phyloP scores from a whole-genome alignment of 2,888 invertebrate genomes.

The Napeogenes sylphis region DNA sequence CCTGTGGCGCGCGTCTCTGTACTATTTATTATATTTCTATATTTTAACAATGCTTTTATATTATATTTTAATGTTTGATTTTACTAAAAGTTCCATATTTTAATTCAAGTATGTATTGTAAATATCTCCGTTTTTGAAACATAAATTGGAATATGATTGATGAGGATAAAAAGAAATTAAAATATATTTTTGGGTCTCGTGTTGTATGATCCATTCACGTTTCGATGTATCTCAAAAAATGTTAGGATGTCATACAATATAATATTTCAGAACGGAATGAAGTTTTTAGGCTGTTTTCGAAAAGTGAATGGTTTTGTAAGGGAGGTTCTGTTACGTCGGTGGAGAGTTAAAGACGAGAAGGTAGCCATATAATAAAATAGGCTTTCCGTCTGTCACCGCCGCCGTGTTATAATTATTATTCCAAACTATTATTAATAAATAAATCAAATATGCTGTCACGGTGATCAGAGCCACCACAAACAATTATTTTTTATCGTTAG shows the following conservation, averaged over 20 bases:
- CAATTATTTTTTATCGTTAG: slow-evolving; percentile 56
- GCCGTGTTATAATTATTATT: slow-evolving; percentile 32
- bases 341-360: slow-evolving; percentile 16
- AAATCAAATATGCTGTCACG: slow-evolving; percentile 53
- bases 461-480: slow-evolving; percentile 48
- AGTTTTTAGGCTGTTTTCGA: slow-evolving; percentile 16
- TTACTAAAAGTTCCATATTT: slow-evolving; percentile 14
- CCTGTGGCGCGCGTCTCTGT: slow-evolving; percentile 36
- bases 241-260: slow-evolving; percentile 7
- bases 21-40: slow-evolving; percentile 9
- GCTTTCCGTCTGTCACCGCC: slow-evolving; percentile 41
- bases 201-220: slow-evolving; percentile 28
- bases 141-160: too few relatives aligned
- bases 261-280: slow-evolving; percentile 1
- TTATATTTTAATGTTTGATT: slow-evolving; percentile 14
- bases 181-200: slow-evolving; percentile 19
- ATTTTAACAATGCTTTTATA: slow-evolving; percentile 15
- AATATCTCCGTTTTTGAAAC: slow-evolving; percentile 1
- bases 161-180: background rate
- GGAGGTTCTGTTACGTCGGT: slow-evolving; percentile 37
- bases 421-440: slow-evolving; percentile 17
- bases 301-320: slow-evolving; percentile 32
- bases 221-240: slow-evolving; percentile 20
- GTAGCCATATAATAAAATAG: slow-evolving; percentile 36
- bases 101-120: slow-evolving; percentile 6